Base-by-base conservation (phyloP, 1,140 invertebrate genomes). In the Ooceraea biroi region DNA sequence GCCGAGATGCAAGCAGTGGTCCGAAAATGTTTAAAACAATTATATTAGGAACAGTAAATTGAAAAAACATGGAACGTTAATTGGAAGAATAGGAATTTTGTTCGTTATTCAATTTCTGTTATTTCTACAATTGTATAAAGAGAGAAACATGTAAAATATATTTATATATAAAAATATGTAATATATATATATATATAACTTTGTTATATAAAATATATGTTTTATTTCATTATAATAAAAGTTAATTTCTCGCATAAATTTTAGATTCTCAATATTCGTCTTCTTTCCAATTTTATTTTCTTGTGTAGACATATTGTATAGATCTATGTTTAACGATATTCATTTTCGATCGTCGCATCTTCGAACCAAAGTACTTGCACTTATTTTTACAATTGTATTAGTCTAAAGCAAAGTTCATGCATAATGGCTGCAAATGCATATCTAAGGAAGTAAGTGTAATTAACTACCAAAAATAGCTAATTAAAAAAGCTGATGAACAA, bases 1-100 rank as follows among this genome's bases (percentile, higher is more conserved):
- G 87, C 84, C 90, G 88, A 90, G 82, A 91, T 90, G 91, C 90
- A 82, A 88, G 72, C 65, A 48, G 78, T 68, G 82, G 82, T 78
- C 83, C 89, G 84, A 83, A 89, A 88, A 84, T 90, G 85, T 80
- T 85, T 85, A 76, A 85, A 90, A 87, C 63, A 17, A 69, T 58
- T 30, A 17, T 19, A 57, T 19, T 3, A 7, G 12, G 7, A 25
- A 78, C n/a, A 19, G 44, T 48, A 46, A 5, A 7, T 55, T 22
- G 2, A 36, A 36, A 7, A 36, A 36, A 36, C 36, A 36, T 36
- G 2, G 36, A 36, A 7, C 36, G 7, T n/a, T 36, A 36, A 3
- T 36, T 36, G 36, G 2, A 2, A 36, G 36, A 36, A 36, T 7
- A 36, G 36, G 5, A 22, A 19, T 10, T 55, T 0, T 55, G 52